Evolutionary conservation across 1,140 invertebrate genomes (phyloP).

Genomic region (Drosophila pseudoobscura): DNA sequence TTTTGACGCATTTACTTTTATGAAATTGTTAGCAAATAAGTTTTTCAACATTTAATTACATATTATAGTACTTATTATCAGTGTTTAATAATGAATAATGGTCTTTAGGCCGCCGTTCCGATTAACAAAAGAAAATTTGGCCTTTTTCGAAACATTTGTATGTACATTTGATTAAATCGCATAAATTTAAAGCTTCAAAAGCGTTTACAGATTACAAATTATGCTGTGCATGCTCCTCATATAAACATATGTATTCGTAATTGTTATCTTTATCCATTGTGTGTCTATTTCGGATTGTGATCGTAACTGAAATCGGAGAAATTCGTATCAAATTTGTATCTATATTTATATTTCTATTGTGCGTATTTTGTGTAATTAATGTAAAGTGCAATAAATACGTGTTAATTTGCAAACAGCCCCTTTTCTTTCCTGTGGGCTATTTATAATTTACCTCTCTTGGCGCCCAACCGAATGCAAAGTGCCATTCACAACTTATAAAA

Average conservation of each 20-base stretch:
- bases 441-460: background rate
- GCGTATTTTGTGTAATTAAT: slow-evolving; percentile 66
- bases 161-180: slow-evolving; percentile 74
- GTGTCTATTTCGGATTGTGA: slow-evolving; percentile 70
- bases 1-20: slow-evolving; percentile 82
- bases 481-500: background rate
- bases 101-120: slow-evolving; percentile 32
- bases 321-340: slow-evolving; percentile 53
- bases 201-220: slow-evolving; percentile 49
- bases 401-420: slow-evolving; percentile 50
- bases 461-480: background rate
- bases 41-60: slow-evolving; percentile 42
- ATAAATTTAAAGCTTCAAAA: slow-evolving; percentile 67
- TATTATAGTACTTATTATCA: slow-evolving; percentile 57
- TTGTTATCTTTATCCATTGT: slow-evolving; percentile 61
- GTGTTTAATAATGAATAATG: slow-evolving; percentile 30
- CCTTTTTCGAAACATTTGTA: slow-evolving; percentile 69
- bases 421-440: background rate
- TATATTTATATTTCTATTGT: slow-evolving; percentile 70
- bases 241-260: slow-evolving; percentile 47
- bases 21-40: slow-evolving; percentile 71
- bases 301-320: slow-evolving; percentile 62
- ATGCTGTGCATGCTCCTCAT: slow-evolving; percentile 60
- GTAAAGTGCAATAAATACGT: slow-evolving; percentile 72
- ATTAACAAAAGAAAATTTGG: slow-evolving; percentile 67